Evolutionary conservation across 2,113 vertebrate species (phyloP).

Genomic region (Sorex araneus): DNA sequence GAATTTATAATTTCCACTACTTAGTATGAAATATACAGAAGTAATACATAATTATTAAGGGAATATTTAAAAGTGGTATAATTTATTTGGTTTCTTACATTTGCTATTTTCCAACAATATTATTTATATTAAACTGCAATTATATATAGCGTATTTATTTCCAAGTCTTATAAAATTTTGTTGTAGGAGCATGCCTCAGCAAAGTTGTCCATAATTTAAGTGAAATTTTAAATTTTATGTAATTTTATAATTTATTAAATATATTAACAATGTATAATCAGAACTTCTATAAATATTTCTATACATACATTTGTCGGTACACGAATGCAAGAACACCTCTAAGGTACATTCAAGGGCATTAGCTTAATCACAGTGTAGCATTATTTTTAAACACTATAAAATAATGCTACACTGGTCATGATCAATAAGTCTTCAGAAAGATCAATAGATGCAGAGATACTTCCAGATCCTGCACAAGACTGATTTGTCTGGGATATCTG

Average conservation of each 20-base stretch:
- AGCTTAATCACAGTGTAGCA: background rate
- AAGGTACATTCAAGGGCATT: background rate
- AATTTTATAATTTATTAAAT: background rate
- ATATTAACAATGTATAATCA: background rate
- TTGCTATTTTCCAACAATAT: background rate
- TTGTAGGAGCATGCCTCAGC: background rate
- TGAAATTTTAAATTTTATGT: slow-evolving; percentile 5
- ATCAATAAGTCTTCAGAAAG: too few species aligned
- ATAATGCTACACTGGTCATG: background rate
- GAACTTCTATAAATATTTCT: background rate
- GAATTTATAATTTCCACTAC: slow-evolving; percentile 8
- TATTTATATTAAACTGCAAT: background rate
- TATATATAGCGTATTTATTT: slow-evolving; percentile 13
- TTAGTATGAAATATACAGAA: background rate
- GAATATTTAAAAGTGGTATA: background rate
- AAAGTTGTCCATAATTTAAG: slow-evolving; percentile 1
- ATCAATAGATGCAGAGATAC: too few species aligned
- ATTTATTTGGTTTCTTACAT: background rate
- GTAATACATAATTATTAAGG: background rate
- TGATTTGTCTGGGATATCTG: too few species aligned
- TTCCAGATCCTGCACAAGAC: too few species aligned
- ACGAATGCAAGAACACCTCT: background rate
- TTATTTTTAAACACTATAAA: background rate
- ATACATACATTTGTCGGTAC: background rate
- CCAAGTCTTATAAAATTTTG: background rate